Base-by-base conservation (phyloP, 2,113 vertebrate species). In the Gymnogyps californianus region DNA sequence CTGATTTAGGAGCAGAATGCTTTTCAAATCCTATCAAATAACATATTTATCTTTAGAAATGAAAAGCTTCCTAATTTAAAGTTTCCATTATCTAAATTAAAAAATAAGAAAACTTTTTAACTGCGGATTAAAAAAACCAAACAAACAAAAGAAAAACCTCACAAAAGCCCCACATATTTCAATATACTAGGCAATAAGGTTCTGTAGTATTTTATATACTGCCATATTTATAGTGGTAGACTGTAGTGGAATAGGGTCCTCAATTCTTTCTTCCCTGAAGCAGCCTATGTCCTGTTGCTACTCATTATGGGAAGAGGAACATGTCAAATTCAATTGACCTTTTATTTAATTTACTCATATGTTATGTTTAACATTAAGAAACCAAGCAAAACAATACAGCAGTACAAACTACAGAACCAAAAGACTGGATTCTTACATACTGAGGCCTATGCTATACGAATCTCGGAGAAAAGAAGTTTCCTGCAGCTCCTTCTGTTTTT, bases 1-100 rank as follows among this genome's bases (percentile, higher is more conserved):
- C 99, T 90, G 98, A 66, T 83, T 98, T 99, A 64, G 70, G 82
- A 93, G 85, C 58, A 57, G 87, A 51, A 83, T 91, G 67, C 18
- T 97, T 98, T 84, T 98, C 98, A 96, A 93, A 96, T 47, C 97
- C 98, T 98, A 69, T 24, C 92, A 96, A 94, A 54, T 64, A 83
- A 93, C 20, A 93, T 5, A 90, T 11, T 32, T 34, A 32, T 55
- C 36, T 88, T 96, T 69, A 95, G 70, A 94, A 87, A 87, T 32
- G 2, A 86, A 78, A 70, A 4, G 7, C 16, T 65, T 74, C 40
- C 58, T 52, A 59, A 88, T 62, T 81, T 72, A 70, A 49, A 58
- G 21, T 80, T 78, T 42, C 17, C 32, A 72, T 6, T 47, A 77
- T 52, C 13, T 59, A 57, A 84, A 80, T 40, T 15, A 21, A 78